Evolutionary conservation across 2,797 vertebrate species (phyloP).

Genomic region (Eremophila alpestris): DNA sequence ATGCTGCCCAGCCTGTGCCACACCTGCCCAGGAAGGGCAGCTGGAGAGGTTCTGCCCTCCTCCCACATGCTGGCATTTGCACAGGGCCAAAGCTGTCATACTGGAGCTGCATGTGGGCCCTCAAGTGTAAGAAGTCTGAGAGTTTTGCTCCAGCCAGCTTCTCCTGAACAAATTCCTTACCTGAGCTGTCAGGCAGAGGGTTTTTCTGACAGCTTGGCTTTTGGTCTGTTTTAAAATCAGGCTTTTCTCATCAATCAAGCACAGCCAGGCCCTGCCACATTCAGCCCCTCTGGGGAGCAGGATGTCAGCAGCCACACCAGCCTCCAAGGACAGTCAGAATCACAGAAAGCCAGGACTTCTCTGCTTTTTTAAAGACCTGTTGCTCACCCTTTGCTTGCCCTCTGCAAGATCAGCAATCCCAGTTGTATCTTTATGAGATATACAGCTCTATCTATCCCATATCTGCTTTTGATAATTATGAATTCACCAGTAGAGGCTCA

Average conservation of each 20-base stretch:
- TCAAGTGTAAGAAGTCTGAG: background rate
- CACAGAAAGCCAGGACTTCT: background rate
- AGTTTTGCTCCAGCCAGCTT: background rate
- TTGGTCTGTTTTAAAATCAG: background rate
- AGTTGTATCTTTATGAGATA: rapidly evolving
- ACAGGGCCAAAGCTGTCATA: background rate
- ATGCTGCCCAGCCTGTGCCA: background rate
- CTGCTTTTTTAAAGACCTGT: background rate
- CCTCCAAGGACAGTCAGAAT: background rate
- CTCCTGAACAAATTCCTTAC: background rate
- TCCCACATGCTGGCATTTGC: background rate
- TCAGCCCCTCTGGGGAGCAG: background rate
- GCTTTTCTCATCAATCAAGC: background rate
- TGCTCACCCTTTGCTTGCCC: background rate
- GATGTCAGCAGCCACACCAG: background rate
- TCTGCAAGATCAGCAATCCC: background rate
- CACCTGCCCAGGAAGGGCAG: background rate
- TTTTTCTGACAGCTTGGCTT: background rate
- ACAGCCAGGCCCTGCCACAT: background rate
- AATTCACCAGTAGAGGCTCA: background rate
- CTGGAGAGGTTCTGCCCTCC: background rate
- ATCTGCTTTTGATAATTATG: background rate
- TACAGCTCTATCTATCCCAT: background rate
- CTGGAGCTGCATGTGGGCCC: rapidly evolving
- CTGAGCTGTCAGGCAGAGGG: background rate